A percentile compares a stretch with the other conserved stretches of the same genome.
Evolutionary conservation across 2,797 vertebrate species (phyloP).

Genomic region (Chromis chromis): DNA sequence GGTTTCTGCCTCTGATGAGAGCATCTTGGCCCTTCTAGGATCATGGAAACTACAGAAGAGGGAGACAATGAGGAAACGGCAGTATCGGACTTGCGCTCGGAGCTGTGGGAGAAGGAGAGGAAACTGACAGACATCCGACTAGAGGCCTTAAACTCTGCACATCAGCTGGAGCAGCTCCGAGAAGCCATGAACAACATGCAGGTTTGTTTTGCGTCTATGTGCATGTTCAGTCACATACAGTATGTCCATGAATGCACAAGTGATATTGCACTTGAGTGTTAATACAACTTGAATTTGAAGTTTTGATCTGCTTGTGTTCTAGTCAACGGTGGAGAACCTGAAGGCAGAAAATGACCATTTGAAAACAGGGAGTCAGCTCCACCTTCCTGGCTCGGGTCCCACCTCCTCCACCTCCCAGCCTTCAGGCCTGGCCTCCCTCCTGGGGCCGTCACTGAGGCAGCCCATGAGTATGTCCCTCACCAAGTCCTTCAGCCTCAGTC

Average conservation of each 20-base stretch:
- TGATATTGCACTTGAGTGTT: background rate
- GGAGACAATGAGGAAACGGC: slow-evolving; percentile 89
- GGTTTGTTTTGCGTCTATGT: slow-evolving; percentile 76
- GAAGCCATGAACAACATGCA: slow-evolving; percentile 99
- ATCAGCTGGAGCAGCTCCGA: slow-evolving; percentile 94
- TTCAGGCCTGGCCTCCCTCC: slow-evolving; percentile 81
- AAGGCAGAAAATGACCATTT: slow-evolving; percentile 95
- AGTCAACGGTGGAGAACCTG: slow-evolving; percentile 95
- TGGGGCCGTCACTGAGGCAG: slow-evolving; percentile 88
- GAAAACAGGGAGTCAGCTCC: slow-evolving; percentile 87
- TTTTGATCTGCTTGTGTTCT: background rate
- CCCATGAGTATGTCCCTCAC: slow-evolving; percentile 90
- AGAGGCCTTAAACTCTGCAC: slow-evolving; percentile 95
- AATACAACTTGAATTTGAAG: background rate
- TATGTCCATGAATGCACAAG: background rate
- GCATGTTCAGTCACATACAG: background rate
- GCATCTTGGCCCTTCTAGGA: slow-evolving; percentile 68
- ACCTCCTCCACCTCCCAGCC: slow-evolving; percentile 81
- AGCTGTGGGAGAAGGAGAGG: slow-evolving; percentile 97
- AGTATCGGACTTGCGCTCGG: slow-evolving; percentile 92
- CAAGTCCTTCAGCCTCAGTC: slow-evolving; percentile 90
- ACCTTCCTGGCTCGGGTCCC: slow-evolving; percentile 72
- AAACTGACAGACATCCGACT: slow-evolving; percentile 95
- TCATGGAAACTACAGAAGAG: slow-evolving; percentile 86
- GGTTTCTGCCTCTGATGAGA: slow-evolving; percentile 16